Base-by-base conservation (phyloP, 2,888 invertebrate species). In the Athalia rosae region DNA sequence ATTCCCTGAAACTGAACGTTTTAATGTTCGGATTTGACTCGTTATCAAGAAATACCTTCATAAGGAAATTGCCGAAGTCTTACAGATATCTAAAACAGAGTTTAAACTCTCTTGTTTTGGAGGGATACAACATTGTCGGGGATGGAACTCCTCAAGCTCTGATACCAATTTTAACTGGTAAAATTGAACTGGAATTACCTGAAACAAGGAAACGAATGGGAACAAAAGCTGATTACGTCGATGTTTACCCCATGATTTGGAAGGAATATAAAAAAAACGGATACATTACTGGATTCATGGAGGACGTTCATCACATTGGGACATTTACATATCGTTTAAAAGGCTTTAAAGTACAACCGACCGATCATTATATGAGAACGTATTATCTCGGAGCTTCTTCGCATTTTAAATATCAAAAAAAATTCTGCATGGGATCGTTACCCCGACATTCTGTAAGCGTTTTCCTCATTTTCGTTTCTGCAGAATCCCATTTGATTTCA, bases 21-120 rank as follows among this genome's bases (percentile, higher is more conserved):
- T 89, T 98, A 0, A 96, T 97, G 91, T 93, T 97, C 80, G 97
- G 97, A 0, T 95, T 96, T 84, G 98, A 98, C 90, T 98, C 98
- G 0, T 90, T 98, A 0, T 96, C 98, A 0, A 92, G 94, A 69
- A 95, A 96, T 90, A 94, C 95, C 7, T 96, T 95, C 85, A 94
- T 95, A 67, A 91, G 97, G 15, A 94, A 95, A 86, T 90, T 97
- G 83, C 96, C 96, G 0, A 93, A 94, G 83, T 94, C 94, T 7
- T 95, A 95, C 87, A 91, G 92, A 11, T 95, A 93, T 87, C 87
- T 97, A 67, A 93, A 91, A 0, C 91, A 94, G 48, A 90, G 91
- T 13, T 87, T 96, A 69, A 90, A 92, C 6, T 93, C 93, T 2
- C 90, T 93, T 45, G 91, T 96, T 8, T 88, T 97, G 9, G 92